Conservation (phyloP, 2,797 vertebrate genomes). For the Enteromius paludinosus region DNA sequence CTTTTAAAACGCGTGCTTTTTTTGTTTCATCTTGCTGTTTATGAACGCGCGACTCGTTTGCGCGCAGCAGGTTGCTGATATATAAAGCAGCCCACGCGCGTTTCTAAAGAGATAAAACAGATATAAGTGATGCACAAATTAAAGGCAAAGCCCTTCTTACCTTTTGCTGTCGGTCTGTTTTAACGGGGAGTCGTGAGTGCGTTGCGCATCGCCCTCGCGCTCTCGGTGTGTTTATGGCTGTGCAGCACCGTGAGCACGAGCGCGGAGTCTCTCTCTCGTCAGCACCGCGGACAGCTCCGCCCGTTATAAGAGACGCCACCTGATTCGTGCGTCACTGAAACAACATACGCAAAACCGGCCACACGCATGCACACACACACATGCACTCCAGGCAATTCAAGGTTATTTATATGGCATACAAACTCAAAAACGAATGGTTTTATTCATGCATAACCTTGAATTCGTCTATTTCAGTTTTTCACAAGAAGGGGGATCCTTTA, state of each 20-base stretch:
- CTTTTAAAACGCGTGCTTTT: neutral
- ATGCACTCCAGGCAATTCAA: conserved; percentile 3
- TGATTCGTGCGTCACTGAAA: conserved; percentile 76
- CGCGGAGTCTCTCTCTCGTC: conserved; percentile 72
- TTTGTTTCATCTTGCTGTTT: neutral
- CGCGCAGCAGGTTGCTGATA: conserved; percentile 36
- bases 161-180: conserved; percentile 66
- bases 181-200: conserved; percentile 45
- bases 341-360: conserved; percentile 63
- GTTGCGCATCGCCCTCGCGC: conserved; percentile 66
- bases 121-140: neutral
- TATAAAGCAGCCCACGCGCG: neutral
- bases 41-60: neutral
- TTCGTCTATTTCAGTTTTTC: neutral
- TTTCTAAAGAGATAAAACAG: neutral
- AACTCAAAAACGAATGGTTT: neutral
- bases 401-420: conserved; percentile 8
- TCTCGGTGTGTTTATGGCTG: conserved; percentile 18
- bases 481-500: neutral
- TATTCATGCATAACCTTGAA: neutral
- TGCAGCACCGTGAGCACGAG: conserved; percentile 40
- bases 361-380: neutral
- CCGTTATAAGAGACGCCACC: conserved; percentile 71
- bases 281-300: conserved; percentile 92
- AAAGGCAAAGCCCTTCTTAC: conserved; percentile 63